Percentiles rank a stretch among this genome's conserved stretches.
Conservation (phyloP, 2,888 invertebrate genomes). For the Linyphia triangularis region DNA sequence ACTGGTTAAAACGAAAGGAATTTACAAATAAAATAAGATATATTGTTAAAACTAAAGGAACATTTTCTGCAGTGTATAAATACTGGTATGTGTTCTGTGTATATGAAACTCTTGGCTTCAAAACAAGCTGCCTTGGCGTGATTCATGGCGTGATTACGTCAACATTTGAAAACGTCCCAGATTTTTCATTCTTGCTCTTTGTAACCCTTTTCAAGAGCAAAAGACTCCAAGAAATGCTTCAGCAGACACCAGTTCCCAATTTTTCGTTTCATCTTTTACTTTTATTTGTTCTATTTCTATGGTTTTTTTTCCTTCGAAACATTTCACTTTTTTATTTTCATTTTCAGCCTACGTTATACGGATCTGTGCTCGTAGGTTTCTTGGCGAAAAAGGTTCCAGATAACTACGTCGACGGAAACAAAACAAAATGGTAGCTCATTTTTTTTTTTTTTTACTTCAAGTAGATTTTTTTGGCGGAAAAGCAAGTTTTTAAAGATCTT, state of each 20-base stretch:
- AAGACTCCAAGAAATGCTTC: conserved; percentile 49
- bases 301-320: neutral
- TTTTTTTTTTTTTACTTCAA: neutral
- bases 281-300: conserved; percentile 10
- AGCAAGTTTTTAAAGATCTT: conserved; percentile 2
- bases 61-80: neutral
- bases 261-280: conserved; percentile 8
- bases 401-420: conserved; percentile 42
- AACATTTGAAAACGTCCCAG: conserved; percentile 6
- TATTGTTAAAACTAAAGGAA: too few relatives aligned
- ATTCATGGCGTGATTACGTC: neutral
- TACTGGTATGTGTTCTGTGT: neutral
- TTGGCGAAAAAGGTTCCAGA: conserved; percentile 48
- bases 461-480: neutral
- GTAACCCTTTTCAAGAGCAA: conserved; percentile 64
- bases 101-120: neutral
- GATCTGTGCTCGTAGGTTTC: conserved; percentile 26
- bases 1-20: too few relatives aligned
- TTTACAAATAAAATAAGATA: too few relatives aligned
- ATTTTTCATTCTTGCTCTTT: conserved; percentile 32
- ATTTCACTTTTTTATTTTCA: neutral
- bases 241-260: conserved; percentile 37
- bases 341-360: neutral
- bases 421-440: conserved; percentile 19
- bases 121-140: neutral